These are phyloP conservation scores for Gonioctena quinquepunctata DNA, from an alignment of 1,140 invertebrate genomes.

Conservation along the genomic window DNA sequence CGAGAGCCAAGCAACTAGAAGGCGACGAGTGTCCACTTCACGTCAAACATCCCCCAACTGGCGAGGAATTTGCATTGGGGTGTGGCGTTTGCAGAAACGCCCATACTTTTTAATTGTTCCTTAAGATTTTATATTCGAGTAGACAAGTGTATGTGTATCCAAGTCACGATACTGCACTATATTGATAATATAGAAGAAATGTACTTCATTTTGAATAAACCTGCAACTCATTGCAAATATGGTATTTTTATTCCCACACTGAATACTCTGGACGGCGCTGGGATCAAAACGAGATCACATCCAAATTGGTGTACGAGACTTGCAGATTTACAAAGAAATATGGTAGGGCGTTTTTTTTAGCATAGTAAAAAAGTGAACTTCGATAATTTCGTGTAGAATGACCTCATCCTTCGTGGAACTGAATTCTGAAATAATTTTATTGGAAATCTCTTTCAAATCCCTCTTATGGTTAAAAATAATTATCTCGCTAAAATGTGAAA, in stretches of 20 bases:
- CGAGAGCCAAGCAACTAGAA: conserved; percentile 87
- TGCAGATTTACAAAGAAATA: too few relatives aligned
- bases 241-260: background rate
- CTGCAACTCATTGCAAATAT: background rate
- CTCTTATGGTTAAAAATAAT: too few relatives aligned
- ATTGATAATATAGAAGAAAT: background rate
- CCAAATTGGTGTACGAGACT: too few relatives aligned
- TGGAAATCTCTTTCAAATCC: too few relatives aligned
- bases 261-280: background rate
- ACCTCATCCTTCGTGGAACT: too few relatives aligned
- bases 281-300: background rate
- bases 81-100: conserved; percentile 98
- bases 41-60: conserved; percentile 94
- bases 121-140: background rate
- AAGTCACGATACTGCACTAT: background rate
- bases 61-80: conserved; percentile 96
- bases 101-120: conserved; percentile 80
- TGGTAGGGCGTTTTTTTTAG: too few relatives aligned
- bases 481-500: too few relatives aligned
- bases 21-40: conserved; percentile 95
- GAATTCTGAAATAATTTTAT: too few relatives aligned
- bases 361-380: too few relatives aligned
- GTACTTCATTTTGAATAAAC: background rate
- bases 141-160: background rate
- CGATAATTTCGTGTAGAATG: too few relatives aligned